These are phyloP conservation scores for Palythoa heliodiscus DNA, from an alignment of 92 coral and sea anemone genomes.

Conservation along the genomic window DNA sequence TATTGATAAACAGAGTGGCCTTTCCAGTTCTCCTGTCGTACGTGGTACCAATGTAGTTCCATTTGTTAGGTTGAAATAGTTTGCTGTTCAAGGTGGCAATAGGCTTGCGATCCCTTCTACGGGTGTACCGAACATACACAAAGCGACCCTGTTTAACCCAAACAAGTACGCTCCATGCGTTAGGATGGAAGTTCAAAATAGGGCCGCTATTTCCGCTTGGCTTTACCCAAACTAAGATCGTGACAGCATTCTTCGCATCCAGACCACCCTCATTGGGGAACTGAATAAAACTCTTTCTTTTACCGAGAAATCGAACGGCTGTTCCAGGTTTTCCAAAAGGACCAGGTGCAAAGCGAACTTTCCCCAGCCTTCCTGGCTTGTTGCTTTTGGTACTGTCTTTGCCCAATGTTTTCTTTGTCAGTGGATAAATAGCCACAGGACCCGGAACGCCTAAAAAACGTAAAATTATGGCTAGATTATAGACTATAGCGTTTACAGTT, in stretches of 20 bases:
- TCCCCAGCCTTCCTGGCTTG: conserved; percentile 74
- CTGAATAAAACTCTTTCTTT: conserved; percentile 75
- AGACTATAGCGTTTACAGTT: neutral
- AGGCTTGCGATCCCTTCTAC: conserved; percentile 55
- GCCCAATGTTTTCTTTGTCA: conserved; percentile 18
- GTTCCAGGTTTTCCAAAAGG: conserved; percentile 76
- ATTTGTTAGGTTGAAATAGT: conserved; percentile 56
- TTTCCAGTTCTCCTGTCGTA: conserved; percentile 75
- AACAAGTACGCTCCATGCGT: conserved; percentile 73
- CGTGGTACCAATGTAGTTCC: conserved; percentile 85
- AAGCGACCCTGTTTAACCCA: conserved; percentile 58
- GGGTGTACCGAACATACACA: conserved; percentile 64
- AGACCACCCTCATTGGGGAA: conserved; percentile 76
- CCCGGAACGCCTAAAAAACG: conserved; percentile 16
- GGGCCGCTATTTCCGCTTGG: conserved; percentile 76
- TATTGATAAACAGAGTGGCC: conserved; percentile 75
- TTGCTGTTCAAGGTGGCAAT: conserved; percentile 40
- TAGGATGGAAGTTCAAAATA: conserved; percentile 77
- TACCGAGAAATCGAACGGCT: conserved; percentile 76
- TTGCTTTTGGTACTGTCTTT: conserved; percentile 37
- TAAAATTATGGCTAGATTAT: neutral
- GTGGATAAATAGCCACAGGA: conserved; percentile 27
- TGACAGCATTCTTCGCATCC: conserved; percentile 72
- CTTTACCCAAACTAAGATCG: conserved; percentile 82
- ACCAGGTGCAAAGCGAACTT: conserved; percentile 71